These are phyloP conservation scores for Caenorhabditis auriculariae DNA, from an alignment of 2,888 invertebrate species.

Conservation along the genomic window DNA sequence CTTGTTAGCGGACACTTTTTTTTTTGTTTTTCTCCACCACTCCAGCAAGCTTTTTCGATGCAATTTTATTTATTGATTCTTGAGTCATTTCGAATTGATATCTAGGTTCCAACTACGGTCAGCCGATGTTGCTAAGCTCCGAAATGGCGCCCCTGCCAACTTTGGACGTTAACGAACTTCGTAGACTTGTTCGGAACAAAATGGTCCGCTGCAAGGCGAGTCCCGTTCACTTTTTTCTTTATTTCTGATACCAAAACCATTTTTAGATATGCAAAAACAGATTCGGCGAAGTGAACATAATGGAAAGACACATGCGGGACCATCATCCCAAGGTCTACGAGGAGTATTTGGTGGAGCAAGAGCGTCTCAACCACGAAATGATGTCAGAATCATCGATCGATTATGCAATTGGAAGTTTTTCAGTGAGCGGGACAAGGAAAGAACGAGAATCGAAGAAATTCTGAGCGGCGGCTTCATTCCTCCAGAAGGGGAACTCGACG, in stretches of 20 bases:
- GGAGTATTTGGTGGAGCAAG: constrained; percentile 58
- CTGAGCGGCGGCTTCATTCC: constrained; percentile 63
- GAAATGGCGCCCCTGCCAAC: constrained; percentile 9
- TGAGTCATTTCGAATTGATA: too few species aligned
- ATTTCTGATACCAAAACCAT: constrained; percentile 2
- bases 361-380: constrained; percentile 11
- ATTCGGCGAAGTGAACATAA: constrained; percentile 58
- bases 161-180: constrained; percentile 38
- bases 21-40: constrained; percentile 1
- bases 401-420: constrained; percentile 2
- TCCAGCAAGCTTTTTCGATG: constrained; percentile 3
- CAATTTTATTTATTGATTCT: not conserved
- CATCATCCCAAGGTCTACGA: constrained; percentile 57
- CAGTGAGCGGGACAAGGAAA: constrained; percentile 55
- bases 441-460: constrained; percentile 58
- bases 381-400: constrained; percentile 5
- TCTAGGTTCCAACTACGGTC: too few species aligned
- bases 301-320: constrained; percentile 60
- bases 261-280: constrained; percentile 61
- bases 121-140: too few species aligned
- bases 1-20: not conserved
- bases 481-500: constrained; percentile 56
- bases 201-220: constrained; percentile 56
- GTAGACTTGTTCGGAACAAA: constrained; percentile 51
- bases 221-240: not conserved